These are phyloP conservation scores for Helicolenus hilgendorfi DNA, from an alignment of 2,797 vertebrate genomes.

Conservation along the genomic window DNA sequence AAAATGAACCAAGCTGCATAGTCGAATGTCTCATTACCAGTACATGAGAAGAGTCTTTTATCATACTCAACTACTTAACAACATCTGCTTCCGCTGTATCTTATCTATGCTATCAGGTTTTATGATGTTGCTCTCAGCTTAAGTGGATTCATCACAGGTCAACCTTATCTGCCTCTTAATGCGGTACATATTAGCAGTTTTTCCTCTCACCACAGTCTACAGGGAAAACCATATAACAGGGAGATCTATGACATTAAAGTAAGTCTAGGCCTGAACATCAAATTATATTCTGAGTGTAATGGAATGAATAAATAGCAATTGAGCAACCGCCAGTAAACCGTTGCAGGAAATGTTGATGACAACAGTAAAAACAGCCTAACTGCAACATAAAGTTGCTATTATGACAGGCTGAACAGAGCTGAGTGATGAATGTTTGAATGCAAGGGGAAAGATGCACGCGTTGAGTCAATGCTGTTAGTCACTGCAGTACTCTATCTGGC, in stretches of 20 bases:
- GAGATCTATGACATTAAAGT: not conserved
- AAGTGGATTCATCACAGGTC: constrained; percentile 50
- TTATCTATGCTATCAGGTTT: constrained; percentile 49
- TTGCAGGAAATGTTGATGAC: constrained; percentile 45
- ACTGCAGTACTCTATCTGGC: constrained; percentile 43
- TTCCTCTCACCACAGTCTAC: not conserved
- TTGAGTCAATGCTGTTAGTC: constrained; percentile 43
- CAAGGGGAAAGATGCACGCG: constrained; percentile 14
- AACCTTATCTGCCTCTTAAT: constrained; percentile 41
- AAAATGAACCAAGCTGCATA: not conserved
- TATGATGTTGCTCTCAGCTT: constrained; percentile 33
- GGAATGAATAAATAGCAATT: constrained; percentile 8
- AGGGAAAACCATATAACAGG: not conserved
- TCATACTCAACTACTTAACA: constrained; percentile 22
- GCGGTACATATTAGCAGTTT: constrained; percentile 6
- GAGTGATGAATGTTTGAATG: constrained; percentile 53
- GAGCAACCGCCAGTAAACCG: not conserved
- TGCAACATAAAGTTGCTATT: constrained; percentile 46
- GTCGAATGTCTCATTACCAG: not conserved
- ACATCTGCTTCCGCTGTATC: constrained; percentile 17
- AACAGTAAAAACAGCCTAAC: constrained; percentile 39
- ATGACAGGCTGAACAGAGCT: constrained; percentile 23
- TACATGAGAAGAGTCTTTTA: constrained; percentile 5
- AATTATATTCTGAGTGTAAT: constrained; percentile 4
- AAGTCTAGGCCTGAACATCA: constrained; percentile 20